Evolutionary conservation across 2,113 vertebrate species (phyloP), one percentile per base, ranked within the genome.

Genomic region (Pollachius pollachius): DNA sequence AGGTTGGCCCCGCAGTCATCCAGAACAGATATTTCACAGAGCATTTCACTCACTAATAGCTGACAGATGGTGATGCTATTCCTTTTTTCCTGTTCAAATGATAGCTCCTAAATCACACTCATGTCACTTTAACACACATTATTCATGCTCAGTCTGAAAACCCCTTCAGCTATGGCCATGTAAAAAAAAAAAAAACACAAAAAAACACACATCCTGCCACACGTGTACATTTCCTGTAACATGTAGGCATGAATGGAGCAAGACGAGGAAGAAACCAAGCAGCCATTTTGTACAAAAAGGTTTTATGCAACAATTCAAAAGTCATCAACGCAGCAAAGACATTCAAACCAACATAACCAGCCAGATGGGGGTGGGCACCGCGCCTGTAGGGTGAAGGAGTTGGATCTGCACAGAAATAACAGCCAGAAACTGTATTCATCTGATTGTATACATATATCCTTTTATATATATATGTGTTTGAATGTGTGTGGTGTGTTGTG

Each of bases 231-330:
- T 25, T 62, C 15, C 3, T 5, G 16, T 16, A 4, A 16, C 52
- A n/a, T n/a, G n/a, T n/a, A 15, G 52, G 15, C 12, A 16, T 3
- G 16, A 17, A 17, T 30, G 18, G 52, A 27, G 3, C 65, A 37
- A 37, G 61, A 5, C 56, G 76, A 17, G 15, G 62, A 73, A 37
- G 30, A 73, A 73, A 41, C 60, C 5, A n/a, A 18, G 19, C 62
- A 6, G 19, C 69, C 62, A 16, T 78, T 85, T 85, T 79, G 74
- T 85, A 88, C 84, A 87, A 85, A 87, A 89, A 86, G 56, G 60
- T 68, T 86, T 90, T 82, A 89, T 88, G 71, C 73, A 77, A 81
- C 84, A 78, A 80, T 84, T 73, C 15, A 81, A 85, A 88, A 84
- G 25, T 86, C 59, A 81, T 75, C 73, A 60, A 77, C 69, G 67